Conservation (phyloP, 2,113 vertebrate species). For the Pluvialis apricaria region DNA sequence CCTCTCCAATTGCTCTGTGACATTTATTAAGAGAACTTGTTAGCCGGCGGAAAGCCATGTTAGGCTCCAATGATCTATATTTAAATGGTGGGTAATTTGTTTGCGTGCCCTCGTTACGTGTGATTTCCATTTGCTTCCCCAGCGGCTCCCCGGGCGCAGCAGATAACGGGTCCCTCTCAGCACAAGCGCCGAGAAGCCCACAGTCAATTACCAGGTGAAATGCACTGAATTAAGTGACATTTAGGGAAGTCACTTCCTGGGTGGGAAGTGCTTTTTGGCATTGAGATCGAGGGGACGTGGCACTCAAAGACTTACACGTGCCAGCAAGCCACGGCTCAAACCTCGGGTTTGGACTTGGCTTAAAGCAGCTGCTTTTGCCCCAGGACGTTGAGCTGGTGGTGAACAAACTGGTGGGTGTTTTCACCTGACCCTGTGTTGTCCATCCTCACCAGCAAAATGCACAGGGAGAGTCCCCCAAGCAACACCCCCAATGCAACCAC, state of each 20-base stretch:
- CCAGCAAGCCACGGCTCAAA: neutral
- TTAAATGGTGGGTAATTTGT: slow-evolving; percentile 50
- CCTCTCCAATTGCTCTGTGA: slow-evolving; percentile 19
- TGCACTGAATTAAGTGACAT: slow-evolving; percentile 25
- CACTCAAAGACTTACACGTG: accelerated
- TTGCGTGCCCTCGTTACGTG: neutral
- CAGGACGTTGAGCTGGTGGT: neutral
- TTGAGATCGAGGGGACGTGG: neutral
- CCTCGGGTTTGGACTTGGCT: neutral
- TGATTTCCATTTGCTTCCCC: slow-evolving; percentile 5
- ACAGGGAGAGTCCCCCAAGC: neutral
- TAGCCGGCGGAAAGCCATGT: neutral
- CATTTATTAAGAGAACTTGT: slow-evolving; percentile 33
- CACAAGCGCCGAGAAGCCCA: neutral
- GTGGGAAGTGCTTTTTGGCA: neutral
- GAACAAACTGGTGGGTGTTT: neutral
- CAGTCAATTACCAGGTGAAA: slow-evolving; percentile 52
- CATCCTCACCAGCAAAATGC: neutral
- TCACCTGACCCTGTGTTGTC: accelerated
- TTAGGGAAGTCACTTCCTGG: slow-evolving; percentile 6
- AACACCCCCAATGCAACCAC: neutral
- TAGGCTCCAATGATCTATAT: neutral
- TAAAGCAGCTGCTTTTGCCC: neutral
- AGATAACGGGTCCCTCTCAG: neutral
- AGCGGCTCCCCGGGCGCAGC: neutral